Conservation (phyloP, 2,797 vertebrate genomes). For the Tinamus major region DNA sequence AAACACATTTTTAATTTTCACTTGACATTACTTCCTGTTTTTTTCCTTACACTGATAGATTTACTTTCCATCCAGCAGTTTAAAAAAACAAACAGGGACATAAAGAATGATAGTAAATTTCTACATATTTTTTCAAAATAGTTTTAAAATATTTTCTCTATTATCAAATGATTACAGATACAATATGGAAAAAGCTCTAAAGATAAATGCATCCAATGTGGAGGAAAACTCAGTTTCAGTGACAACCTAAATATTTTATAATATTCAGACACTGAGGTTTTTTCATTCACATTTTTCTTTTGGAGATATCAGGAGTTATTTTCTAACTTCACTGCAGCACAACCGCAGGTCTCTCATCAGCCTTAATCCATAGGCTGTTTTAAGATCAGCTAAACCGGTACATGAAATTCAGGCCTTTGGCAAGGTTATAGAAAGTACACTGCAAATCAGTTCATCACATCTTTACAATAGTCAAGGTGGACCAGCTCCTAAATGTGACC, state of each 20-base stretch:
- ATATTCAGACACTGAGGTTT: not conserved
- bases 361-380: not conserved
- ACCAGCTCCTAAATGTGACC: accelerated
- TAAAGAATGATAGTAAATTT: not conserved
- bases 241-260: not conserved
- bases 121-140: not conserved
- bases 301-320: not conserved
- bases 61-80: not conserved
- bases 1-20: not conserved
- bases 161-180: not conserved
- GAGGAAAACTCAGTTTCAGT: not conserved
- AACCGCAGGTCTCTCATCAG: not conserved
- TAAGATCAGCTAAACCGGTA: not conserved
- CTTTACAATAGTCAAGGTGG: not conserved
- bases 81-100: not conserved
- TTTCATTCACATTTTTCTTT: not conserved
- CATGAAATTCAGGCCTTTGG: not conserved
- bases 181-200: not conserved
- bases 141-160: not conserved
- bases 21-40: not conserved
- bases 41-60: not conserved
- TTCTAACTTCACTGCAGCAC: not conserved
- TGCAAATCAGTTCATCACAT: not conserved
- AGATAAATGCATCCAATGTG: not conserved
- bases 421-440: not conserved